phyloP scores from a whole-genome alignment of 2,797 vertebrate species.

The Ficedula albicollis region DNA sequence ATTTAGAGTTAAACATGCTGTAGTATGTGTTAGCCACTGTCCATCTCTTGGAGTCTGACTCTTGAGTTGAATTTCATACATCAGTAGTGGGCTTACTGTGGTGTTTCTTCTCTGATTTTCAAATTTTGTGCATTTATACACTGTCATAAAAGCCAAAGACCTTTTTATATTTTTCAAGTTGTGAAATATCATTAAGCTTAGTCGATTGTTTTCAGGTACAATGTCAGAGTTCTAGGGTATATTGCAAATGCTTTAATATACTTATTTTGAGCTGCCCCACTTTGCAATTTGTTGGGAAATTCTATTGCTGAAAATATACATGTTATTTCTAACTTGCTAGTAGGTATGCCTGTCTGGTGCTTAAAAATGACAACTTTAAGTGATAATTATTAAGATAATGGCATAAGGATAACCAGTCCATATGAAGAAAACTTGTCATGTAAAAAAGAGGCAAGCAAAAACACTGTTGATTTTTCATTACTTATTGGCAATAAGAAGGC shows the following conservation, averaged over 20 bases:
- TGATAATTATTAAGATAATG: not conserved
- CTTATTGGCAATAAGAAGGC: not conserved
- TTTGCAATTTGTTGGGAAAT: not conserved
- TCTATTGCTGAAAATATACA: not conserved
- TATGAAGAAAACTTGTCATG: not conserved
- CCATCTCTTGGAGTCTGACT: not conserved
- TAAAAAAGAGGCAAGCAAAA: not conserved
- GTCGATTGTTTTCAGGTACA: not conserved
- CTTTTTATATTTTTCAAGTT: not conserved
- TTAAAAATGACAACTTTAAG: not conserved
- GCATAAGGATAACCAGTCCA: not conserved
- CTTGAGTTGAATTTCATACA: not conserved
- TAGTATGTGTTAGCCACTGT: not conserved
- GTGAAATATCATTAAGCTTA: not conserved
- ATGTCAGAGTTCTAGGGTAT: not conserved
- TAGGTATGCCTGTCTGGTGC: not conserved
- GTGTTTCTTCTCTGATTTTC: not conserved
- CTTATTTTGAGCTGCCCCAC: not conserved
- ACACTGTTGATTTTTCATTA: not conserved
- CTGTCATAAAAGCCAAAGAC: not conserved
- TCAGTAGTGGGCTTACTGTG: not conserved
- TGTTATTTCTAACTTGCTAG: not conserved
- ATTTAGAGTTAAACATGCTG: not conserved
- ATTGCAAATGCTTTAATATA: not conserved
- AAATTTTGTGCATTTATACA: not conserved